Percentiles rank a stretch among this genome's conserved stretches.
These are phyloP conservation scores for Diarsia dahlii DNA, from an alignment of 2,888 invertebrate genomes.

Conservation along the genomic window DNA sequence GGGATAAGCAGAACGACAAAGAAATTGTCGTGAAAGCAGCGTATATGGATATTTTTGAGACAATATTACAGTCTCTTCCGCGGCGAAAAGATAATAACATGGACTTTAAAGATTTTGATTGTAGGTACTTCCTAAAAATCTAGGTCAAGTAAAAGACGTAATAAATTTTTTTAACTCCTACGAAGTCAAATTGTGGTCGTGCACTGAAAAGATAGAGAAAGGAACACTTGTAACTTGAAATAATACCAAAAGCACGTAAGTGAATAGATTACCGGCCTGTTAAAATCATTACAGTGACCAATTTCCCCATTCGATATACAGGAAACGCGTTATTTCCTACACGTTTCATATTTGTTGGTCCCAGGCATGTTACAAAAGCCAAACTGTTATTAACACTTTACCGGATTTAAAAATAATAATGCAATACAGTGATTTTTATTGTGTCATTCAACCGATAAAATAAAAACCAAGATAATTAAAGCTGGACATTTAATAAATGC, in stretches of 20 bases:
- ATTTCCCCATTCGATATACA: constrained; percentile 44
- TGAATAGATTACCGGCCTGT: constrained; percentile 36
- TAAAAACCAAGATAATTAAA: constrained; percentile 45
- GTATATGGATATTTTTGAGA: constrained; percentile 3
- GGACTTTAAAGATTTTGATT: constrained; percentile 22
- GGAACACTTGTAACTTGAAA: constrained; percentile 8
- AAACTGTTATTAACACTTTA: constrained; percentile 13
- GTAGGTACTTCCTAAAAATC: constrained; percentile 17
- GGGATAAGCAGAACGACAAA: constrained; percentile 24
- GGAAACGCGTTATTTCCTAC: constrained; percentile 52
- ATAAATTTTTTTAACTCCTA: constrained; percentile 7
- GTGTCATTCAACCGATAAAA: constrained; percentile 38
- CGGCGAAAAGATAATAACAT: constrained; percentile 15
- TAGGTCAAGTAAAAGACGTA: constrained; percentile 20
- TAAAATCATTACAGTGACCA: constrained; percentile 39
- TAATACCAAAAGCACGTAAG: constrained; percentile 17
- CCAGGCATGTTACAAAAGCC: constrained; percentile 27
- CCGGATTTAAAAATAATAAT: constrained; percentile 31
- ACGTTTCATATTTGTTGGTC: constrained; percentile 32
- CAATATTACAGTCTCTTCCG: constrained; percentile 15
- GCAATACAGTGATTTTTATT: constrained; percentile 17
- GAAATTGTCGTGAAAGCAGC: constrained; percentile 47
- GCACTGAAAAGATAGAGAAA: constrained; percentile 25
- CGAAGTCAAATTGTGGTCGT: constrained; percentile 9
- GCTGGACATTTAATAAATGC: constrained; percentile 47